These are phyloP conservation scores for Aphelocoma californica DNA, from an alignment of 2,797 vertebrate species.

Conservation along the genomic window DNA sequence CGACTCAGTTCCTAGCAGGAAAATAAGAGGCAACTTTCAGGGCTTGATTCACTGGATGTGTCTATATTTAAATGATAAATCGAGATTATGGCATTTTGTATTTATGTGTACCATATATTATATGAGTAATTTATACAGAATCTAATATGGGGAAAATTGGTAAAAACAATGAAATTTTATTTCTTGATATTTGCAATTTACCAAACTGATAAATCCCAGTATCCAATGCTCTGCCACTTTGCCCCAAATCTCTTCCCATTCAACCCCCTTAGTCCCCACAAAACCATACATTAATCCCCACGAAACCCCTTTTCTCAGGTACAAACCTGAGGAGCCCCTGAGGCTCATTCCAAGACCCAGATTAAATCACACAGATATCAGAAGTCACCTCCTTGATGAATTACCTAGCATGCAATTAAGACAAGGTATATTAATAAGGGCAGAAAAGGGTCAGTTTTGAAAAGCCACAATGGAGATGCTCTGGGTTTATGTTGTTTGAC, in stretches of 20 bases:
- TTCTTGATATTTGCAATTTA: background rate
- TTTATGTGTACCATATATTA: background rate
- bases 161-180: background rate
- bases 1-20: background rate
- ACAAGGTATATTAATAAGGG: background rate
- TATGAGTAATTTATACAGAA: background rate
- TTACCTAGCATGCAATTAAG: background rate
- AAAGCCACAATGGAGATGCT: background rate
- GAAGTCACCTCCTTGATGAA: background rate
- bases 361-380: background rate
- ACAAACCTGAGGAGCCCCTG: background rate
- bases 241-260: background rate
- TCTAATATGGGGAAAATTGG: accelerated
- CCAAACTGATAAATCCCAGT: background rate
- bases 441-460: background rate
- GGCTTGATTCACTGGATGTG: background rate
- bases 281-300: background rate
- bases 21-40: background rate
- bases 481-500: background rate
- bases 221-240: background rate
- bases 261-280: background rate
- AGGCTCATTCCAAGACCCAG: background rate
- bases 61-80: background rate
- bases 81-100: background rate
- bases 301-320: background rate